Evolutionary conservation across 2,113 vertebrate genomes (phyloP), one percentile per base, ranked within the genome.

Genomic region (Brachyistius frenatus): DNA sequence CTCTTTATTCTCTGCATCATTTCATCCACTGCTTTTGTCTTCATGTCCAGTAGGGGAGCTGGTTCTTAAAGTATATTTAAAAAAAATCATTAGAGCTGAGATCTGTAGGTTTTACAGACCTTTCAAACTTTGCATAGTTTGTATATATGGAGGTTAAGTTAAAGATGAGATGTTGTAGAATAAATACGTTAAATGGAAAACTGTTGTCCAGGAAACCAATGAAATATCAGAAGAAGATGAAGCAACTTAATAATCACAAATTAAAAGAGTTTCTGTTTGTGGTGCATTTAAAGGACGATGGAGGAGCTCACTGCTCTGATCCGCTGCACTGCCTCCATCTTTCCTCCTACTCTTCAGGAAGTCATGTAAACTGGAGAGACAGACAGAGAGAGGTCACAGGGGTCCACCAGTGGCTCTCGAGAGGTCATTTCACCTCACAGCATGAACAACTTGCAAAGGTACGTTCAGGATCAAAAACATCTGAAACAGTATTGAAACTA

Each of bases 1-100:
- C 73, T 94, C 82, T 91, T 95, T 57, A 96, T 96, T 76, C 96
- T 83, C 39, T 93, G 94, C 94, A 96, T 96, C 96, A 97, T 97
- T 83, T 96, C 95, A 82, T 95, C 89, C 87, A 96, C 92, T 0
- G 96, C 96, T 49, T 82, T 93, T 7, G 91, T n/a, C 84, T 93
- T 95, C 0, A 74, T 57, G 7, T 94, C 86, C 0, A 67, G 46
- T 0, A n/a, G n/a, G 0, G 85, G 31, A 0, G 52, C 47, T 5
- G 73, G 14, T 16, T 90, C 87, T 94, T 73, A 8, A 58, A 66
- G 54, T 61, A 30, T 1, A 23, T 23, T 23, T 23, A 23, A 23
- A 23, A 23, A 23, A 23, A 23, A 23, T 23, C 23, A 23, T 23
- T 23, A 23, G 23, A 23, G 52, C 2, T 9, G 52, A 30, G n/a